Base-by-base conservation (phyloP, 2,797 vertebrate genomes). In the Glossophaga mutica region DNA sequence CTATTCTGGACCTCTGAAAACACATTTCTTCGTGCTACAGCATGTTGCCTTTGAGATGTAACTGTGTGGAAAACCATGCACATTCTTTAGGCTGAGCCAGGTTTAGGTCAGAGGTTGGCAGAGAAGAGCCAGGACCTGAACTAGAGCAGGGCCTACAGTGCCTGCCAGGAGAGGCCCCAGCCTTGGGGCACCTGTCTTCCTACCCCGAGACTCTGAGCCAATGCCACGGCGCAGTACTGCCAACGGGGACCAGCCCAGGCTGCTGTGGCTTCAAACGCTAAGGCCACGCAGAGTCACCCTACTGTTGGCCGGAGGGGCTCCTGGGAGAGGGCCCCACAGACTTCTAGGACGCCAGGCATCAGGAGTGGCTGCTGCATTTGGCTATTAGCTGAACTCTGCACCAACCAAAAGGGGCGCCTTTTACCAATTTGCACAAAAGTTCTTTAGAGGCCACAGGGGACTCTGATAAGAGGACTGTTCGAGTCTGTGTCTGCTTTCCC, bases 81-180 rank as follows among this genome's bases (percentile, higher is more conserved):
- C n/a, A 48, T 39, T 84, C 82, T 59, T 91, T 70, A 52, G 50
- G 57, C 24, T 19, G 86, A 94, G 91, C 90, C 93, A 90, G 67
- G 59, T 77, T 94, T 87, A 81, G 89, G 68, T 59, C 83, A 92
- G 52, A 62, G 82, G 42, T 26, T 92, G 95, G 84, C n/a, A 62
- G 32, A 79, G 85, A 87, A 68, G 57, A 90, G 52, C 77, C 82
- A 90, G 34, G 71, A 32, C 92, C 77, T 89, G 39, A 37, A 59
- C 68, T 52, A 32, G 34, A 22, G 7, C 34, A 4, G 48, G 52
- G 59, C 24, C 65, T 70, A 22, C 0, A 1, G 34, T 19, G 32
- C 9, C 89, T 59, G n/a, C 57, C 59, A 55, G 22, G n/a, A 65
- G 62, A 84, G 21, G 57, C 57, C 37, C 62, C 42, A 3, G 44